Conservation (phyloP, 1,140 invertebrate genomes). For the Intoshia linei region DNA sequence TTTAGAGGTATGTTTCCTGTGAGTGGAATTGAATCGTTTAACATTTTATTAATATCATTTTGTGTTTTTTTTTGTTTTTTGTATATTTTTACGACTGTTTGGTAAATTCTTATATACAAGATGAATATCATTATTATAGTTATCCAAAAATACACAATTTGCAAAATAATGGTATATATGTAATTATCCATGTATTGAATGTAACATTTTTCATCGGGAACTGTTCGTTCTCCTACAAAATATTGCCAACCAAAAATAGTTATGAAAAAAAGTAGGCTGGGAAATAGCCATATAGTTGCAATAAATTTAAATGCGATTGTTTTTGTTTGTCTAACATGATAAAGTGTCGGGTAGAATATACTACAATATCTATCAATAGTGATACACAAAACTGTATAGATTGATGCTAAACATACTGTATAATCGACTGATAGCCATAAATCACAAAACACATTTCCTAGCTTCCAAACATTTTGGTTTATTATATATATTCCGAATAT, state of each 20-base stretch:
- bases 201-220: slow-evolving; percentile 47
- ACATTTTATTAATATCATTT: no score
- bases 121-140: slow-evolving; percentile 28
- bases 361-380: slow-evolving; percentile 94
- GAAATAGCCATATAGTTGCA: slow-evolving; percentile 66
- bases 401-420: slow-evolving; percentile 84
- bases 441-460: slow-evolving; percentile 75
- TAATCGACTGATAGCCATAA: slow-evolving; percentile 94
- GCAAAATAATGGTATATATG: slow-evolving; percentile 76
- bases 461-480: slow-evolving; percentile 59
- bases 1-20: no score
- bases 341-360: slow-evolving; percentile 84
- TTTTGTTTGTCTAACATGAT: slow-evolving; percentile 79
- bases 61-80: no score
- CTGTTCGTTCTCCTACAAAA: slow-evolving; percentile 43
- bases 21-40: no score
- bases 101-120: slow-evolving; percentile 74
- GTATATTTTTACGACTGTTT: no score
- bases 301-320: slow-evolving; percentile 55
- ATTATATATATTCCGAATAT: slow-evolving; percentile 80
- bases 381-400: slow-evolving; percentile 89
- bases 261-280: slow-evolving; percentile 72
- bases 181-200: slow-evolving; percentile 92
- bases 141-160: slow-evolving; percentile 88
- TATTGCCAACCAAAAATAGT: slow-evolving; percentile 97